Conservation (phyloP, 2,888 invertebrate genomes). For the Thyatira batis region DNA sequence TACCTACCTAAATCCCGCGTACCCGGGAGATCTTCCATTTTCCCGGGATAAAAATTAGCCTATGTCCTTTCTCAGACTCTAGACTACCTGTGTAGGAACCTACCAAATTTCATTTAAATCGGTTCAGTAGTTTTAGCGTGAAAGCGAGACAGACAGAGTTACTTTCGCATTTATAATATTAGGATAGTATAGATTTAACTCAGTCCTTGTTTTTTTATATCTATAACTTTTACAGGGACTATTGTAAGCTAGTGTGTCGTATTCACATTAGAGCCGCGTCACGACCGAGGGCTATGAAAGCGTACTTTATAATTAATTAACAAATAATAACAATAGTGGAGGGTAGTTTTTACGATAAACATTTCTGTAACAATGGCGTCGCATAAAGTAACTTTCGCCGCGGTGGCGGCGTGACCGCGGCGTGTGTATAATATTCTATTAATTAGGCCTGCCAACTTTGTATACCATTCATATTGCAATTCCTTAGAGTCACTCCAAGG, state of each 20-base stretch:
- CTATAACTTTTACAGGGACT: too few relatives aligned
- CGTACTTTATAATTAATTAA: constrained; percentile 48
- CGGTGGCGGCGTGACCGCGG: constrained; percentile 25
- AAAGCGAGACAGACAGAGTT: too few relatives aligned
- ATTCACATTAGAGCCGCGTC: constrained; percentile 17
- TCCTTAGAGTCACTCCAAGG: too few relatives aligned
- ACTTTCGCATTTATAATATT: too few relatives aligned
- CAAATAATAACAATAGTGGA: constrained; percentile 47
- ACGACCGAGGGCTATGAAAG: constrained; percentile 18
- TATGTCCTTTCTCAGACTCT: too few relatives aligned
- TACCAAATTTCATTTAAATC: too few relatives aligned
- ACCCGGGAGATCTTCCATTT: too few relatives aligned
- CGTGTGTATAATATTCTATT: constrained; percentile 31
- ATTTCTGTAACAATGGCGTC: constrained; percentile 35
- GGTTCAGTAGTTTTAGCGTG: too few relatives aligned
- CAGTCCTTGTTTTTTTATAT: too few relatives aligned
- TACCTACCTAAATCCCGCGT: too few relatives aligned
- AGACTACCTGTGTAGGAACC: too few relatives aligned
- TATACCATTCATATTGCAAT: neutral
- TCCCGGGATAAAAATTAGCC: too few relatives aligned
- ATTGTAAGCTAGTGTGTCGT: neutral
- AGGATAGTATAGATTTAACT: neutral
- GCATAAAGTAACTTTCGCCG: constrained; percentile 23
- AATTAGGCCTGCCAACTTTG: neutral
- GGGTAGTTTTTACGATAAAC: constrained; percentile 39